These are phyloP conservation scores for Taenioides sp. DNA, from an alignment of 2,797 vertebrate genomes.

Conservation along the genomic window DNA sequence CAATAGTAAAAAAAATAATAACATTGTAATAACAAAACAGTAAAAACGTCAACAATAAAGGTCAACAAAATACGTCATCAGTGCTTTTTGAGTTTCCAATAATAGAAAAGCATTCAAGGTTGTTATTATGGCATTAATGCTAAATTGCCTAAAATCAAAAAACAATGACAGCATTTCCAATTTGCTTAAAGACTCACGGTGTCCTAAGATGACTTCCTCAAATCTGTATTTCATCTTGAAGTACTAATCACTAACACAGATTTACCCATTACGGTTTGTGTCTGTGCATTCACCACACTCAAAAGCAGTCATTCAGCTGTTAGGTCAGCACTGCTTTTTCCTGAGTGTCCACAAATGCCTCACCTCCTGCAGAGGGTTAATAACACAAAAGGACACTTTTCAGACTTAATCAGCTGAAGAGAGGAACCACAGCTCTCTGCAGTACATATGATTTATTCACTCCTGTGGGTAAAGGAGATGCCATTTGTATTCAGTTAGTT, in stretches of 20 bases:
- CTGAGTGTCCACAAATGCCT: slow-evolving; percentile 33
- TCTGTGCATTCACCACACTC: neutral
- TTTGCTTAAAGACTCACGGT: neutral
- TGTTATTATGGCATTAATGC: neutral
- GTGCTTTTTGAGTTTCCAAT: neutral
- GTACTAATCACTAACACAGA: neutral
- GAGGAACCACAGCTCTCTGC: slow-evolving; percentile 61
- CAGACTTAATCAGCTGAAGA: slow-evolving; percentile 64
- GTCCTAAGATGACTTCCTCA: neutral
- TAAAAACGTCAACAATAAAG: neutral
- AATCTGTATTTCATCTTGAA: neutral
- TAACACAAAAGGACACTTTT: slow-evolving; percentile 64
- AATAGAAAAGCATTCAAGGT: neutral
- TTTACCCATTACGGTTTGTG: neutral
- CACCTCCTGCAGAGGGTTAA: slow-evolving; percentile 49
- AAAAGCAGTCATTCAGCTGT: neutral
- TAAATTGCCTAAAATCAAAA: neutral
- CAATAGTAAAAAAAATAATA: too few species aligned
- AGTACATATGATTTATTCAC: slow-evolving; percentile 77
- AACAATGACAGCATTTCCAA: neutral
- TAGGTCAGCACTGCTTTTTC: slow-evolving; percentile 5
- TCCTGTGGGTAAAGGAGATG: slow-evolving; percentile 70
- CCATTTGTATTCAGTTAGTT: slow-evolving; percentile 82
- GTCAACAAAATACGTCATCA: neutral
- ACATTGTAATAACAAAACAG: too few species aligned